phyloP scores from a whole-genome alignment of 2,113 vertebrate genomes.

The Epinephelus fuscoguttatus region DNA sequence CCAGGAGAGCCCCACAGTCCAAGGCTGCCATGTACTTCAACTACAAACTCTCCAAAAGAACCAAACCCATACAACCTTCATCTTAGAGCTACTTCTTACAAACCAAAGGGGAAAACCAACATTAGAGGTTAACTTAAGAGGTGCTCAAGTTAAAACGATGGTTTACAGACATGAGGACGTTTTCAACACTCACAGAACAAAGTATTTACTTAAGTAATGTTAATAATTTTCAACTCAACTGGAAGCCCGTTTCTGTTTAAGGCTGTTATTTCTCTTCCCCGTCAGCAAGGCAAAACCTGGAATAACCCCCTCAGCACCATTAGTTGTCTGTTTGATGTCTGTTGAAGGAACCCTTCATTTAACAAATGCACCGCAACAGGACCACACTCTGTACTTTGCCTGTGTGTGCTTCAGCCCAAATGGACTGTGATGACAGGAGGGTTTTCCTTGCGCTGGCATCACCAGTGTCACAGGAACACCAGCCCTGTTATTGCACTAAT shows the following conservation, averaged over 20 bases:
- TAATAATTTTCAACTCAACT: conserved; percentile 15
- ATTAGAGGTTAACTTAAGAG: neutral
- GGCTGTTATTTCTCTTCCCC: conserved; percentile 9
- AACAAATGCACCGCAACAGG: conserved; percentile 15
- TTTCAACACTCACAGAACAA: conserved; percentile 1
- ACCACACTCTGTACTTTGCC: conserved; percentile 48
- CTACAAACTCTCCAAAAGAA: conserved; percentile 79
- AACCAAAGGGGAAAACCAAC: neutral
- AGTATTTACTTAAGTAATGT: conserved; percentile 7
- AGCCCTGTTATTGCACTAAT: neutral
- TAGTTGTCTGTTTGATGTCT: conserved; percentile 42
- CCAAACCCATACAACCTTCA: conserved; percentile 29
- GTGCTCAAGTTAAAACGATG: neutral
- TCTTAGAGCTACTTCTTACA: conserved; percentile 17
- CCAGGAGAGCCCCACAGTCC: conserved; percentile 72
- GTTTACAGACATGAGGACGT: neutral
- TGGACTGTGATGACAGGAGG: conserved; percentile 48
- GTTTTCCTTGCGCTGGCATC: conserved; percentile 40
- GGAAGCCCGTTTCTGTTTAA: conserved; percentile 3
- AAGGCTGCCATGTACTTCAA: conserved; percentile 72
- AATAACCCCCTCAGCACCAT: neutral
- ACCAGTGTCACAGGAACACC: conserved; percentile 9
- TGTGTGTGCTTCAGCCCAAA: conserved; percentile 23
- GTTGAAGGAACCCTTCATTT: conserved; percentile 59
- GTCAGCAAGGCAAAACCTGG: neutral